A percentile compares a stretch with the other conserved stretches of the same genome.
phyloP scores from a whole-genome alignment of 1,140 invertebrate genomes.

The Lepidurus arcticus region DNA sequence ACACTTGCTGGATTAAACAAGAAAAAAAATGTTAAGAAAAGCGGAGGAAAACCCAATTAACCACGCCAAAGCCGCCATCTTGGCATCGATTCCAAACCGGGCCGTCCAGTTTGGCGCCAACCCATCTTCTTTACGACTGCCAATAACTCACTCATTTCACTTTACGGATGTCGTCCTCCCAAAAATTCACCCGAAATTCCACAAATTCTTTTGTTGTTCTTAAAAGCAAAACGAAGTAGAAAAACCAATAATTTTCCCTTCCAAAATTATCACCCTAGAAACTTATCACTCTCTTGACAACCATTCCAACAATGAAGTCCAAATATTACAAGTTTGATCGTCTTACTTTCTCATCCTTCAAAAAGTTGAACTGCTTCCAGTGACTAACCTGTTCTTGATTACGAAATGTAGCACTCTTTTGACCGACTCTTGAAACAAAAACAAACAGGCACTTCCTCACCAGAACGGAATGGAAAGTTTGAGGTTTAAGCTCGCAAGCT shows the following conservation, averaged over 20 bases:
- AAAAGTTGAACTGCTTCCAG: background rate
- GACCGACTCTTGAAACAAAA: background rate
- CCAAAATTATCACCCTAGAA: background rate
- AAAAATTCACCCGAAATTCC: too few species aligned
- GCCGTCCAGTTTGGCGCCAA: background rate
- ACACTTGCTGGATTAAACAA: too few species aligned
- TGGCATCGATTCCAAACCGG: background rate
- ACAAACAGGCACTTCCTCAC: background rate
- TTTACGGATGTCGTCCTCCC: too few species aligned
- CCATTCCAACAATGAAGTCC: background rate
- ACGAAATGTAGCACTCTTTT: background rate
- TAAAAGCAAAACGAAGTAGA: too few species aligned
- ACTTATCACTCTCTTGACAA: background rate
- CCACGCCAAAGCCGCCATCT: background rate
- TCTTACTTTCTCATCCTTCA: background rate
- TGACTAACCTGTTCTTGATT: constrained; percentile 1
- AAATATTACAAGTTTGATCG: background rate
- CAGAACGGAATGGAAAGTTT: background rate
- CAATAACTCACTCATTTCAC: background rate
- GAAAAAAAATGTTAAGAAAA: background rate
- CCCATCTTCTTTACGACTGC: background rate
- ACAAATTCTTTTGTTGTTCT: too few species aligned
- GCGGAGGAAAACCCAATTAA: background rate
- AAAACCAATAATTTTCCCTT: too few species aligned
- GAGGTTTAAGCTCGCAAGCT: too few species aligned